Conservation (phyloP, 1,140 invertebrate genomes). For the Muscidifurax raptorellus region DNA sequence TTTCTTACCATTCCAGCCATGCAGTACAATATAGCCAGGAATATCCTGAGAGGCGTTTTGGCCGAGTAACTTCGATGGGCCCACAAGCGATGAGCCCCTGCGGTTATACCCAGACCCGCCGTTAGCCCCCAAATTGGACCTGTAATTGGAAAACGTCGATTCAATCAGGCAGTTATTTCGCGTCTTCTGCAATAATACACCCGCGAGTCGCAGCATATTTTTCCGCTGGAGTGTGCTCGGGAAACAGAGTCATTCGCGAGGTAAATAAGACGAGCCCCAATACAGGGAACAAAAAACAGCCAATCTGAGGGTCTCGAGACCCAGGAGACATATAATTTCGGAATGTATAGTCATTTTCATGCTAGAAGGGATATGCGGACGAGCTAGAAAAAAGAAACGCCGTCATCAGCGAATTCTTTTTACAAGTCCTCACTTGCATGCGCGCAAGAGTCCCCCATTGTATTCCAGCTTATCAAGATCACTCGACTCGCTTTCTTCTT, state of each 20-base stretch:
- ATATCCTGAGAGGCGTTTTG: constrained; percentile 80
- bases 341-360: background rate
- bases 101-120: constrained; percentile 83
- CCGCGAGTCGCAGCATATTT: too few relatives aligned
- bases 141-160: constrained; percentile 42
- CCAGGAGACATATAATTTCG: background rate
- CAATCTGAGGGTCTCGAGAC: background rate
- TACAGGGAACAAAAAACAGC: too few relatives aligned
- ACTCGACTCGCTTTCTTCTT: constrained; percentile 29
- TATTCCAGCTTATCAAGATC: constrained; percentile 33
- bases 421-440: background rate
- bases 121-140: constrained; percentile 55
- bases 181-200: too few relatives aligned
- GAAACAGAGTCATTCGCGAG: too few relatives aligned
- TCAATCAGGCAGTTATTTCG: too few relatives aligned
- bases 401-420: constrained; percentile 45
- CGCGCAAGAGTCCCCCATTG: constrained; percentile 9
- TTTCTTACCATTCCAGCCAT: constrained; percentile 66
- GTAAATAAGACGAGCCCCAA: too few relatives aligned
- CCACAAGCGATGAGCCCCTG: constrained; percentile 90
- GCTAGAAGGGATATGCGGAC: background rate
- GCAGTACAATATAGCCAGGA: constrained; percentile 70
- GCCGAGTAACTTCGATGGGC: constrained; percentile 90
- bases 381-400: background rate
- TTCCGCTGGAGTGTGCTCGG: too few relatives aligned